Evolutionary conservation across 92 coral and sea anemone genomes (phyloP), one percentile per base, ranked within the genome.

Genomic region (Chrysogorgia sp.): DNA sequence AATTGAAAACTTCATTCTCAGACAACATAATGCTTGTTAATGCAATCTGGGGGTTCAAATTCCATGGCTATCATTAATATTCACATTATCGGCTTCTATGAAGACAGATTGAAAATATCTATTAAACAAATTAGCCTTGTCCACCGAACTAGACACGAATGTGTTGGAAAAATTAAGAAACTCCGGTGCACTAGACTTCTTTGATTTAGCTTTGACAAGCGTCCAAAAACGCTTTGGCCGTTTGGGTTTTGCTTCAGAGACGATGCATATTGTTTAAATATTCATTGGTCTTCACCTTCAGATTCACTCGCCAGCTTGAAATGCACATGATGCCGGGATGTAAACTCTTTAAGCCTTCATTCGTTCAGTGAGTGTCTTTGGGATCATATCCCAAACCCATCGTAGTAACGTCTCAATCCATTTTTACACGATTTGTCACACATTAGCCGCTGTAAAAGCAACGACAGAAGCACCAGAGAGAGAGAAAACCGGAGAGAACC

Each of bases 151-250:
- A 4, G 70, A 32, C 7, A 21, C 70, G 40, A 63, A 63, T 34
- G 28, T 21, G 48, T 63, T 63, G 45, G 21, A 17, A 21, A 33
- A 63, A 14, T 63, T 63, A 12, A 63, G 49, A 32, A 63, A 63
- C 29, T 63, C 47, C 20, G 70, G 48, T 32, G 24, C 40, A 35
- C 70, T 34, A 34, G 45, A n/a, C 49, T 33, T 63, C 29, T 5
- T 34, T 14, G 70, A 32, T 63, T 63, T 63, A 1, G 70, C 70
- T 34, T 34, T 63, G 10, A 63, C 49, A 63, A 63, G 34, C 12
- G 70, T 17, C 70, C 48, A 63, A 10, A 63, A 63, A 33, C 70
- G 70, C 28, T 63, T 63, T 17, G 70, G 70, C 70, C 43, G 10
- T 63, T 63, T 17, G 70, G 70, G 26, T 63, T 19, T 53, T 63